Evolutionary conservation across 2,113 vertebrate species (phyloP).

Genomic region (Martes martes): DNA sequence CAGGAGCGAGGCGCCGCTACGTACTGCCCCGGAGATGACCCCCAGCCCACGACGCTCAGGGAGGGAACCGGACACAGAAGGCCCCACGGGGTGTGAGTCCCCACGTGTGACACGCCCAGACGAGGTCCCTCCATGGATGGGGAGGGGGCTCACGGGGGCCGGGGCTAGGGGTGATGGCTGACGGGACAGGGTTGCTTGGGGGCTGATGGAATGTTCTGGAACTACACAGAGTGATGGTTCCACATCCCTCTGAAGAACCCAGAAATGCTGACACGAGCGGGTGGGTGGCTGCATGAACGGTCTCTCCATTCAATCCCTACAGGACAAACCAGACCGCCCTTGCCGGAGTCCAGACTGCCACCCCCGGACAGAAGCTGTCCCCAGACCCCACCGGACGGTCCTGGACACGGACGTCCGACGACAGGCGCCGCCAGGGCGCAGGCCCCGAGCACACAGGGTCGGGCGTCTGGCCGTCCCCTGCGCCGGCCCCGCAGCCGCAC

Average conservation of each 20-base stretch:
- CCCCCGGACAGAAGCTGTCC: rapidly evolving
- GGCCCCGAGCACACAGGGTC: not conserved
- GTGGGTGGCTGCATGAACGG: rapidly evolving
- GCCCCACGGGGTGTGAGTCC: rapidly evolving
- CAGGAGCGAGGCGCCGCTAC: not conserved
- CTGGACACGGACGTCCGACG: no score
- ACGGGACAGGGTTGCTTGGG: rapidly evolving
- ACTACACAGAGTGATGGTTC: not conserved
- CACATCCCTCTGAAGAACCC: not conserved
- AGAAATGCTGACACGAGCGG: not conserved
- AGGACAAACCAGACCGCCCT: not conserved
- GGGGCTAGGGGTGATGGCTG: no score
- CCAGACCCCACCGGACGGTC: no score
- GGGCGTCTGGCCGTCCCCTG: not conserved
- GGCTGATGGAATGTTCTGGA: not conserved
- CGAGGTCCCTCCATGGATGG: not conserved
- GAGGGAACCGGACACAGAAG: not conserved
- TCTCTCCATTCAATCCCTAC: not conserved
- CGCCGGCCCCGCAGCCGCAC: not conserved
- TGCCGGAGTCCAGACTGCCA: rapidly evolving
- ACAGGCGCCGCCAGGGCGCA: no score
- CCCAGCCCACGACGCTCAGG: not conserved
- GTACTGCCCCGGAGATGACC: rapidly evolving
- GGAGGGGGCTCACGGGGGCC: rapidly evolving
- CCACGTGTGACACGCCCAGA: rapidly evolving